Conservation (phyloP, 2,797 vertebrate genomes). For the Alosa sapidissima region DNA sequence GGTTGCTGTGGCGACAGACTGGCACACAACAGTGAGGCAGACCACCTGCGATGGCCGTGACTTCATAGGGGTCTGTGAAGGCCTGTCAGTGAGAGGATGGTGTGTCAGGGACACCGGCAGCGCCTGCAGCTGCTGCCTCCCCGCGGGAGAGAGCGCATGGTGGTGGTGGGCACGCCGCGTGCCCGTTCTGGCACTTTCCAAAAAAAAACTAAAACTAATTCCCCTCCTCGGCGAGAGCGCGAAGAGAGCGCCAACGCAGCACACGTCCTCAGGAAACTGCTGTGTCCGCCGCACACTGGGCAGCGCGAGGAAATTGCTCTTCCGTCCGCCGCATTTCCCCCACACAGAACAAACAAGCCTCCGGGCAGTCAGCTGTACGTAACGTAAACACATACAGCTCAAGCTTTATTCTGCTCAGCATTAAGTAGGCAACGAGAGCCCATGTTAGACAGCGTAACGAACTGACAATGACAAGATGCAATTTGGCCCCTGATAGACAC, state of each 20-base stretch:
- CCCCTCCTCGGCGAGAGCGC: neutral
- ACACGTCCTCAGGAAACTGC: slow-evolving; percentile 42
- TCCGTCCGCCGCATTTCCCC: slow-evolving; percentile 41
- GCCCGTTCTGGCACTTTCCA: neutral
- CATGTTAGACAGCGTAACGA: neutral
- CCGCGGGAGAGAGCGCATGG: neutral
- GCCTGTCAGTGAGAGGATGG: neutral
- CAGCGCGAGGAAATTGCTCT: slow-evolving; percentile 38
- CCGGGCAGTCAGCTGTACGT: neutral
- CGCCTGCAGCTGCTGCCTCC: neutral
- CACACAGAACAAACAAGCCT: slow-evolving; percentile 33
- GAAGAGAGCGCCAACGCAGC: neutral
- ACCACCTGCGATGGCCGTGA: neutral
- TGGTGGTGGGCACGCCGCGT: too few relatives aligned
- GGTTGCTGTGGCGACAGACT: neutral
- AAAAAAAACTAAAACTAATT: neutral
- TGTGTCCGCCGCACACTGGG: slow-evolving; percentile 31
- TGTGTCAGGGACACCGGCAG: neutral
- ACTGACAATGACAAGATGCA: slow-evolving; percentile 14
- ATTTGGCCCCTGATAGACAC: neutral
- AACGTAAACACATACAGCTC: slow-evolving; percentile 6
- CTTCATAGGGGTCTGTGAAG: neutral
- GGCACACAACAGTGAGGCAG: neutral
- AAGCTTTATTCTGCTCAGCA: neutral
- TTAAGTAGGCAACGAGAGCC: neutral